These are phyloP conservation scores for Menura novaehollandiae DNA, from an alignment of 2,113 vertebrate species.

Conservation along the genomic window DNA sequence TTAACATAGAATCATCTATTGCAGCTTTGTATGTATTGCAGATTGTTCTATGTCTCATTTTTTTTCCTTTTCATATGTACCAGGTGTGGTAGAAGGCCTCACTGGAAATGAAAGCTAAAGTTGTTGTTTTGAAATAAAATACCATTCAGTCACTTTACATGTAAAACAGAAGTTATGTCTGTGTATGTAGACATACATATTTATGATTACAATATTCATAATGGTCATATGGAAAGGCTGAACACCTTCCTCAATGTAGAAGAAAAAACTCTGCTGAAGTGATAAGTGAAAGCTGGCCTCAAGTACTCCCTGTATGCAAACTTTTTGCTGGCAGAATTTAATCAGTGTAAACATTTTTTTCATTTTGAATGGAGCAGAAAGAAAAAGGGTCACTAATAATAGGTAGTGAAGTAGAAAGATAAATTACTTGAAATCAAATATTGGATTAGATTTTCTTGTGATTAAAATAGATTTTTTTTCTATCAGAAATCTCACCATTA, in stretches of 20 bases:
- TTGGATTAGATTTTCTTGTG: not conserved
- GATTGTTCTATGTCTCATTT: not conserved
- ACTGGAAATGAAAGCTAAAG: not conserved
- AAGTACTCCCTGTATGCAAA: not conserved
- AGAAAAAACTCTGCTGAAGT: not conserved
- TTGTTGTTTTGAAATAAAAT: not conserved
- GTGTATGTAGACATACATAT: not conserved
- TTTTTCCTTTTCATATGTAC: not conserved
- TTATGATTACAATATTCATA: not conserved
- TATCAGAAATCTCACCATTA: not conserved
- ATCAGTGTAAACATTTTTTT: conserved; percentile 41
- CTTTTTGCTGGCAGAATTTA: conserved; percentile 27
- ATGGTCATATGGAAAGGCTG: not conserved
- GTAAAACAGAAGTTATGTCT: not conserved
- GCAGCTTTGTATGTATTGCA: not conserved
- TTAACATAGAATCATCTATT: not conserved
- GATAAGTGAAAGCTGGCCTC: not conserved
- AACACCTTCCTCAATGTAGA: not conserved
- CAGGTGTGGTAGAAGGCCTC: not conserved
- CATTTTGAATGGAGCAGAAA: conserved; percentile 32
- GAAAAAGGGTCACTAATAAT: conserved; percentile 17
- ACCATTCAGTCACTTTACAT: not conserved
- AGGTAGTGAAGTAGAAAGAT: not conserved
- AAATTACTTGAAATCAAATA: conserved; percentile 16
- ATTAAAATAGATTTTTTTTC: not conserved